phyloP scores from a whole-genome alignment of 1,140 invertebrate genomes.

The Eurytemora carolleeae region DNA sequence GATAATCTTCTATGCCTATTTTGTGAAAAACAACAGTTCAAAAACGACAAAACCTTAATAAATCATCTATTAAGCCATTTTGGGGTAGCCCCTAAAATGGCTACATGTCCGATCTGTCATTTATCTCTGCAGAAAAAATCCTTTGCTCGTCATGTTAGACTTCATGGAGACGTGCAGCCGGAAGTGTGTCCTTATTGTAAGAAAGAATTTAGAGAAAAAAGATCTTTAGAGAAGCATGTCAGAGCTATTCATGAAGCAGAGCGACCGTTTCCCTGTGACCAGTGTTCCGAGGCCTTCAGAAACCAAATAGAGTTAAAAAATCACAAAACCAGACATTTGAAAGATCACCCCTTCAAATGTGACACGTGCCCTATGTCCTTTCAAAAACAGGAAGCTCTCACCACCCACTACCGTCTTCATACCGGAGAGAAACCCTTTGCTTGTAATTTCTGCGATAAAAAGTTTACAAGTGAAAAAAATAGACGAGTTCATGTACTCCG shows the following conservation, averaged over 20 bases:
- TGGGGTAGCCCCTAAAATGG: slow-evolving; percentile 15
- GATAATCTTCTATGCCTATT: slow-evolving; percentile 11
- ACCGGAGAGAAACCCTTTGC: slow-evolving; percentile 10
- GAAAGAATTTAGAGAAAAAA: slow-evolving; percentile 13
- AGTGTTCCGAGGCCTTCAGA: slow-evolving; percentile 6
- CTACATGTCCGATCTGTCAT: slow-evolving; percentile 8
- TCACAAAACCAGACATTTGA: slow-evolving; percentile 1
- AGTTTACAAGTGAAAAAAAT: slow-evolving; percentile 3
- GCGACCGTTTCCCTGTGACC: slow-evolving; percentile 3
- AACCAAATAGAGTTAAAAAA: slow-evolving; percentile 2
- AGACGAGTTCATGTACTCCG: slow-evolving; percentile 5
- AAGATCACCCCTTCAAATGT: slow-evolving; percentile 11
- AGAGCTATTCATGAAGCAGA: slow-evolving; percentile 8
- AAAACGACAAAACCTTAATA: slow-evolving; percentile 14
- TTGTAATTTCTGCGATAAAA: slow-evolving; percentile 12
- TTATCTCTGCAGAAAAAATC: slow-evolving; percentile 12
- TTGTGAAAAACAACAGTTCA: slow-evolving; percentile 9
- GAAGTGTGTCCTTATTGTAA: slow-evolving; percentile 10
- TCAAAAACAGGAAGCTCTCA: slow-evolving; percentile 9
- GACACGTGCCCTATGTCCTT: slow-evolving; percentile 5
- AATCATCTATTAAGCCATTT: slow-evolving; percentile 12
- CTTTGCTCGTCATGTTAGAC: slow-evolving; percentile 10
- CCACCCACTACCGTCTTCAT: slow-evolving; percentile 2
- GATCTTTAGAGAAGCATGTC: slow-evolving; percentile 14
- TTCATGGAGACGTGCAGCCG: slow-evolving; percentile 9